Conservation (phyloP, 2,888 invertebrate species). For the Platycheirus rosarum region DNA sequence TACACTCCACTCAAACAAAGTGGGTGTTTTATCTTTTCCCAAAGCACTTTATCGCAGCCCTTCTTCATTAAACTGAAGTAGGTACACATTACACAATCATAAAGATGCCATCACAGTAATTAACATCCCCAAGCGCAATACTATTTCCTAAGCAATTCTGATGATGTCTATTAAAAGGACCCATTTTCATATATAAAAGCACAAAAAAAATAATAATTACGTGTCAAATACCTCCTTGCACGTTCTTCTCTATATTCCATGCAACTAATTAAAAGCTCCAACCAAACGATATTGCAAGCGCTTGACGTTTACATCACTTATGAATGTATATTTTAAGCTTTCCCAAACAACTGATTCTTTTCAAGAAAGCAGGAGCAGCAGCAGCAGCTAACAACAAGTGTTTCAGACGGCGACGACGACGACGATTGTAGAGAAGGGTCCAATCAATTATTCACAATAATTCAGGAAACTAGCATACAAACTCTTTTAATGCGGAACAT, state of each 20-base stretch:
- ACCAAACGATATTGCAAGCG: not conserved
- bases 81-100: too few species aligned
- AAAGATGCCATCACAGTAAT: not conserved
- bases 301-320: too few species aligned
- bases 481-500: constrained; percentile 34
- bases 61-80: too few species aligned
- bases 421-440: not conserved
- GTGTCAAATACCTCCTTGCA: not conserved
- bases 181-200: too few species aligned
- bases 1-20: too few species aligned
- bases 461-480: not conserved
- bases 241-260: not conserved
- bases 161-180: not conserved
- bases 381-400: constrained; percentile 54
- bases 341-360: not conserved
- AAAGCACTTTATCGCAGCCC: not conserved
- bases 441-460: constrained; percentile 54
- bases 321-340: too few species aligned
- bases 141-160: not conserved
- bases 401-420: too few species aligned
- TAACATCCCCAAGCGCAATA: not conserved
- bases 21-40: too few species aligned
- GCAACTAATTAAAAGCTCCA: not conserved
- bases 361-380: not conserved
- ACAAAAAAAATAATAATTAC: not conserved